phyloP scores from a whole-genome alignment of 1,140 invertebrate genomes.

The Trichonephila clavipes region DNA sequence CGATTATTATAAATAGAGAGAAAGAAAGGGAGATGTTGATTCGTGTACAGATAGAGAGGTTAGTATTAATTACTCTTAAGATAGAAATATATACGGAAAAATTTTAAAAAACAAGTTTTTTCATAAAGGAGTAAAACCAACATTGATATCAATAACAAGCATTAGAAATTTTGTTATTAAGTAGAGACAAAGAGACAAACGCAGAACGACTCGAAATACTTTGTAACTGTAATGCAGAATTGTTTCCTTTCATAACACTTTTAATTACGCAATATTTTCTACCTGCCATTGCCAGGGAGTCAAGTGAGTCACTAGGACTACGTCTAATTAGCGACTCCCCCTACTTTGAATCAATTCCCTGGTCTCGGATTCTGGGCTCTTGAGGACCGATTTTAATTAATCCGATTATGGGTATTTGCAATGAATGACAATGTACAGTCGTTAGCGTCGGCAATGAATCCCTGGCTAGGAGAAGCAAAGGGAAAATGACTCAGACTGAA shows the following conservation, averaged over 20 bases:
- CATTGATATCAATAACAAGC: too few species aligned
- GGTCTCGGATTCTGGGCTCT: conserved; percentile 17
- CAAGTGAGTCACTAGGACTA: conserved; percentile 29
- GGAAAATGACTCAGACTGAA: background rate
- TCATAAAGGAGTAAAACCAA: too few species aligned
- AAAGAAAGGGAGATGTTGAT: too few species aligned
- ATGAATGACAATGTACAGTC: conserved; percentile 64
- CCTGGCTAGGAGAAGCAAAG: background rate
- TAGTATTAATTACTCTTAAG: too few species aligned
- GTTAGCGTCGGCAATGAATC: conserved; percentile 30
- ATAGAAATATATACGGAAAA: too few species aligned
- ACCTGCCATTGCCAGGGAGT: conserved; percentile 17
- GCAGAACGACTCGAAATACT: background rate
- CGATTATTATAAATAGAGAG: too few species aligned
- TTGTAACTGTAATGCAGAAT: background rate
- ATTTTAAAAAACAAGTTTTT: too few species aligned
- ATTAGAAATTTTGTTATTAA: too few species aligned
- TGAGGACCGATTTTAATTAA: conserved; percentile 65
- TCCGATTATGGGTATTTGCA: conserved; percentile 64
- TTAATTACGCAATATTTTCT: conserved; percentile 55
- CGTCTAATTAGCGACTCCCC: conserved; percentile 56
- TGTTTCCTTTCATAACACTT: background rate
- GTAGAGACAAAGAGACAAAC: background rate
- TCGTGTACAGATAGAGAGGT: too few species aligned
- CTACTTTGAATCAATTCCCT: conserved; percentile 52